phyloP scores from a whole-genome alignment of 2,888 invertebrate species.

The Eupeodes latifasciatus region DNA sequence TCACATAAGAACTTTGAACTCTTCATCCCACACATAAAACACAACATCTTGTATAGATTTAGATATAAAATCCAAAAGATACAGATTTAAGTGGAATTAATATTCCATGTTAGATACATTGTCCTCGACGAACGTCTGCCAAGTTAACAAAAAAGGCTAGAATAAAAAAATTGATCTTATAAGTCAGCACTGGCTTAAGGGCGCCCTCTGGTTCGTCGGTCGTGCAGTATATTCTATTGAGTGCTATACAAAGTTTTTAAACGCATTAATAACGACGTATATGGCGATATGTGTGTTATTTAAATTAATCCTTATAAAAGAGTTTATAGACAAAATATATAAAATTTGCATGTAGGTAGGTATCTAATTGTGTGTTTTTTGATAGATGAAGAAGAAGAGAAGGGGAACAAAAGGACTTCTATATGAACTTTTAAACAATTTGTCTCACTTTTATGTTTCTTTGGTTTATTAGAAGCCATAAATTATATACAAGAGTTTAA shows the following conservation, averaged over 20 bases:
- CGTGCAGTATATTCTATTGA: background rate
- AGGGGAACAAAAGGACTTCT: background rate
- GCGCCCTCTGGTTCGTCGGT: background rate
- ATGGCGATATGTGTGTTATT: background rate
- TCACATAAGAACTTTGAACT: slow-evolving; percentile 15
- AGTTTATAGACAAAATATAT: too few relatives aligned
- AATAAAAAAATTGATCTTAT: background rate
- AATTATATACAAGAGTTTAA: background rate
- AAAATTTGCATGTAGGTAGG: too few relatives aligned
- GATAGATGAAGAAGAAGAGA: too few relatives aligned
- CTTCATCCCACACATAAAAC: background rate
- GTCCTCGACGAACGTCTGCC: background rate
- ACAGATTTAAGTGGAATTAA: background rate
- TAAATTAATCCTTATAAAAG: slow-evolving; percentile 13
- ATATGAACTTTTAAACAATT: slow-evolving; percentile 10
- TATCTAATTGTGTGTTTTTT: too few relatives aligned
- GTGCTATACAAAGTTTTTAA: background rate
- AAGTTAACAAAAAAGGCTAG: background rate
- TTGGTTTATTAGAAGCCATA: background rate
- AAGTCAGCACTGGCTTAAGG: background rate
- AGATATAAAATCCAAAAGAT: background rate
- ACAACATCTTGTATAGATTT: background rate
- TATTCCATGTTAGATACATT: background rate
- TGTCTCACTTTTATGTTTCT: background rate
- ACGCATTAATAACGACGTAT: background rate